A percentile compares a stretch with the other conserved stretches of the same genome.
These are phyloP conservation scores for Cyphomyrus plagiostoma DNA, from an alignment of 2,113 vertebrate species.

Conservation along the genomic window DNA sequence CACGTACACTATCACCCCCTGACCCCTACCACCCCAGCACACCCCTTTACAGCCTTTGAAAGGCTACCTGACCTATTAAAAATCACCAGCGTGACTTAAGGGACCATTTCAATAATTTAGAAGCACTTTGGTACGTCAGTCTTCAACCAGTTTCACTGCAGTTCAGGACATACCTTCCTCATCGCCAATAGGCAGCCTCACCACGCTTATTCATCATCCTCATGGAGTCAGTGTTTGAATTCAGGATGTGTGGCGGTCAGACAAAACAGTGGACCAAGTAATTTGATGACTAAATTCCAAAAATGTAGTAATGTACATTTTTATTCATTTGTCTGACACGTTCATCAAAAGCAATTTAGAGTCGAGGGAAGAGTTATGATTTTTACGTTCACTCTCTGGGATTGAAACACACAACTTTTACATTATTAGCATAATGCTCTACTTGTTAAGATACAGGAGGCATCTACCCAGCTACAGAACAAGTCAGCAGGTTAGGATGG, in stretches of 20 bases:
- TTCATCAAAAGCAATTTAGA: background rate
- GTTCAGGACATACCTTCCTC: background rate
- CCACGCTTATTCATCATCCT: background rate
- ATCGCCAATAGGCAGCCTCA: background rate
- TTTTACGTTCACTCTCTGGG: background rate
- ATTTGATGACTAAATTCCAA: background rate
- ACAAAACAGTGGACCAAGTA: background rate
- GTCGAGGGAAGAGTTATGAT: background rate
- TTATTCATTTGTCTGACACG: background rate
- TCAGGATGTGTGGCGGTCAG: background rate
- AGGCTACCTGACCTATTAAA: constrained; percentile 9
- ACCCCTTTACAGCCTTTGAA: background rate
- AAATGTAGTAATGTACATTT: background rate
- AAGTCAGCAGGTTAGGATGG: background rate
- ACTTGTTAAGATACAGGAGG: background rate
- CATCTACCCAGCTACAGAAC: background rate
- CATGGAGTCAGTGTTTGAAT: background rate
- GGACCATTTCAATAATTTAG: background rate
- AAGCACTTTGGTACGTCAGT: background rate
- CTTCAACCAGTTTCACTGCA: background rate
- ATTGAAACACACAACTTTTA: background rate
- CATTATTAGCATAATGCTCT: background rate
- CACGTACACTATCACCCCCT: background rate
- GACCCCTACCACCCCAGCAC: background rate
- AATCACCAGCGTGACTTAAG: background rate